Evolutionary conservation across 2,113 vertebrate genomes (phyloP).

Genomic region (Suncus etruscus): DNA sequence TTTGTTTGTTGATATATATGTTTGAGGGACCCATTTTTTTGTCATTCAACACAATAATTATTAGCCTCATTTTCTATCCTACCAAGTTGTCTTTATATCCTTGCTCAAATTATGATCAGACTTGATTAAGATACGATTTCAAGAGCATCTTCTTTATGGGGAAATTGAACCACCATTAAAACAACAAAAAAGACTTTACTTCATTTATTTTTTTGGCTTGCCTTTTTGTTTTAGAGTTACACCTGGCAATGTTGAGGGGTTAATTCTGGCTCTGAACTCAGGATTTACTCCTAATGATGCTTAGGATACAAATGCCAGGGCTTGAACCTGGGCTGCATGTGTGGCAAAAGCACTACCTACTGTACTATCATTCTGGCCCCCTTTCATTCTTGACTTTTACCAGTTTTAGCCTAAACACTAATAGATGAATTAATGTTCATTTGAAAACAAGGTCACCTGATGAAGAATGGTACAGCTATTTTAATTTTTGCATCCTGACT

Average conservation of each 20-base stretch:
- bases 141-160: background rate
- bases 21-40: background rate
- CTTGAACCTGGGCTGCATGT: too few relatives aligned
- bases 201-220: too few relatives aligned
- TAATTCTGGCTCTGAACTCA: too few relatives aligned
- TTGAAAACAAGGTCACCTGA: conserved; percentile 26
- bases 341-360: too few relatives aligned
- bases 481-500: background rate
- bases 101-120: background rate
- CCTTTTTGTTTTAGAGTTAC: too few relatives aligned
- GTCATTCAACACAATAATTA: background rate
- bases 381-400: background rate
- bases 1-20: background rate
- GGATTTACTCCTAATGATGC: too few relatives aligned
- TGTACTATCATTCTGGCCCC: too few relatives aligned
- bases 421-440: background rate
- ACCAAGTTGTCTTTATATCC: background rate
- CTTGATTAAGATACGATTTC: conserved; percentile 7
- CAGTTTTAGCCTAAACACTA: background rate
- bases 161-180: background rate
- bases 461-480: background rate
- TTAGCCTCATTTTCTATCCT: background rate
- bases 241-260: too few relatives aligned
- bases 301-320: too few relatives aligned
- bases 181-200: background rate